A percentile compares a stretch with the other conserved stretches of the same genome.
phyloP scores from a whole-genome alignment of 2,888 invertebrate species.

The Axea sp. region DNA sequence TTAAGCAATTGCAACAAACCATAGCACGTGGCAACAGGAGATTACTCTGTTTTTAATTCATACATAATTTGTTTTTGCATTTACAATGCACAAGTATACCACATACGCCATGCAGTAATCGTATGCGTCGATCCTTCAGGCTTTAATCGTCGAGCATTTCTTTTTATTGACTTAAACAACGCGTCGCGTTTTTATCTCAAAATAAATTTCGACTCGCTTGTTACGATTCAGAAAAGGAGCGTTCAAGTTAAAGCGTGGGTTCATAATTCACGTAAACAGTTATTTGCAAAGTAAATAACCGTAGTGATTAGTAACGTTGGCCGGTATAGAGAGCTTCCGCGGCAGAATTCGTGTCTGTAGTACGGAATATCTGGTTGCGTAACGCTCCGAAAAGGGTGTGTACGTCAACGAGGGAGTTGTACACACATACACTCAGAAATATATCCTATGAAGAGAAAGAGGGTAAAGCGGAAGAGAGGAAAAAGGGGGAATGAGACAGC shows the following conservation, averaged over 20 bases:
- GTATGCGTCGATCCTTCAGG: conserved; percentile 1
- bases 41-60: background rate
- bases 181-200: conserved; percentile 2
- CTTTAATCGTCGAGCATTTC: conserved; percentile 15
- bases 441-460: conserved; percentile 7
- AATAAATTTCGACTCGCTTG: conserved; percentile 17
- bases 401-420: conserved; percentile 35
- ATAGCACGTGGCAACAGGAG: background rate
- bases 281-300: conserved; percentile 34
- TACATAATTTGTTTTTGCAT: background rate
- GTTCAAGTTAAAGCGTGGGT: conserved; percentile 1
- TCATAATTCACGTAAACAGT: conserved; percentile 34
- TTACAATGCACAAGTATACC: background rate
- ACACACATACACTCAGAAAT: conserved; percentile 22
- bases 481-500: conserved; percentile 7
- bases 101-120: background rate
- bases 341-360: conserved; percentile 58
- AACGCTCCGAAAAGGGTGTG: conserved; percentile 66
- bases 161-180: conserved; percentile 9
- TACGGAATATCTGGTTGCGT: conserved; percentile 66
- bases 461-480: conserved; percentile 3
- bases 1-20: background rate
- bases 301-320: conserved; percentile 25
- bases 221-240: background rate
- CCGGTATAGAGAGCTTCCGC: conserved; percentile 39